Percentiles rank a stretch among this genome's conserved stretches.
These are phyloP conservation scores for Deroplatys truncata DNA, from an alignment of 2,888 invertebrate species.

Conservation along the genomic window DNA sequence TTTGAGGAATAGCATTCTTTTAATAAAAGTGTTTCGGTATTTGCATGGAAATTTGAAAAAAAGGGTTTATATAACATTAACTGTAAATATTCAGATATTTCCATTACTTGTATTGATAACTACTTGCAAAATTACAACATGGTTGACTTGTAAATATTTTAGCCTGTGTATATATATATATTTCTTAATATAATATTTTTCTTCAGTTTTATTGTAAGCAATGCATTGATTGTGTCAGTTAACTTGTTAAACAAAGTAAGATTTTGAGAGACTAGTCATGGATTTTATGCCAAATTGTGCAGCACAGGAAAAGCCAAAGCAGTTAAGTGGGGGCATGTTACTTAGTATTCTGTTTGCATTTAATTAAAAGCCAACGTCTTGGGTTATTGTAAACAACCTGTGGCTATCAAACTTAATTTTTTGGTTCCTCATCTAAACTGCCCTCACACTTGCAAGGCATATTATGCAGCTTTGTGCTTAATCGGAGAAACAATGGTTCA, in stretches of 20 bases:
- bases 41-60: neutral
- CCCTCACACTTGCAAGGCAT: neutral
- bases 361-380: neutral
- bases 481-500: neutral
- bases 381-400: neutral
- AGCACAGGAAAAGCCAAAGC: neutral
- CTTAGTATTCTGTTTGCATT: neutral
- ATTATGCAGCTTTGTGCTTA: neutral
- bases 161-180: neutral
- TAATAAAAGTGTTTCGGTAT: neutral
- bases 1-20: neutral
- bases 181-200: neutral
- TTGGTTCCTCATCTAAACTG: neutral
- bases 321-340: neutral
- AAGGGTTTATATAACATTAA: neutral
- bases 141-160: neutral
- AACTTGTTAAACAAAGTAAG: neutral
- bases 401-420: neutral
- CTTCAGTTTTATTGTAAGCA: neutral
- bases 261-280: slow-evolving; percentile 13
- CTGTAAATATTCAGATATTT: neutral
- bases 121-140: neutral
- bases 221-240: neutral
- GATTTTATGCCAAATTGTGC: slow-evolving; percentile 8
- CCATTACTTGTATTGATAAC: neutral